Percentiles rank a stretch among this genome's conserved stretches.
Evolutionary conservation across 1,140 invertebrate genomes (phyloP).

Genomic region (Cydia fagiglandana): DNA sequence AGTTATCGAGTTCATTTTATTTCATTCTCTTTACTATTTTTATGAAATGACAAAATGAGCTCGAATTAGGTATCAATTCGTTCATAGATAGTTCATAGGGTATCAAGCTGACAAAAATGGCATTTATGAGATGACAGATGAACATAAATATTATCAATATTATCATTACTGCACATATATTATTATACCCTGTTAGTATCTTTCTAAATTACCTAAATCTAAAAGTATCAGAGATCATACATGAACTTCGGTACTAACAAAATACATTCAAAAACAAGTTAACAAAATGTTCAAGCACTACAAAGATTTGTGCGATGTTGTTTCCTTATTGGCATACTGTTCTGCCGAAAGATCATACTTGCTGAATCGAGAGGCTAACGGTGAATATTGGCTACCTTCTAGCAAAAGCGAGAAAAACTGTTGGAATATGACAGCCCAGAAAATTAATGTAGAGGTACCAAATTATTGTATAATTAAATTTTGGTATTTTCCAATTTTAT

Average conservation of each 20-base stretch:
- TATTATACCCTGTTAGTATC: no score
- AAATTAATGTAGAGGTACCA: constrained; percentile 57
- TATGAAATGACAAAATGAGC: no score
- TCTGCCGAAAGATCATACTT: constrained; percentile 52
- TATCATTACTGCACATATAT: no score
- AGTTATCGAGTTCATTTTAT: neutral
- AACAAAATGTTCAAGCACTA: constrained; percentile 59
- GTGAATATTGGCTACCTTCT: constrained; percentile 61
- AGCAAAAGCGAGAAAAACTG: constrained; percentile 57
- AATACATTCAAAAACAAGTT: neutral
- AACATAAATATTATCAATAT: neutral
- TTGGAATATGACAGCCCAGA: constrained; percentile 61
- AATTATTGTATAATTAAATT: neutral
- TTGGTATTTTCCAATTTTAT: neutral
- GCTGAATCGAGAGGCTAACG: constrained; percentile 50
- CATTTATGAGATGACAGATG: neutral
- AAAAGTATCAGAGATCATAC: neutral
- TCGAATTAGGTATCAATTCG: no score
- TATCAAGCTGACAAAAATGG: no score
- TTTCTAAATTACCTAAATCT: neutral
- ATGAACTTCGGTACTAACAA: neutral
- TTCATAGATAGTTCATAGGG: no score
- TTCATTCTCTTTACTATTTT: neutral
- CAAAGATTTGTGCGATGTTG: constrained; percentile 57
- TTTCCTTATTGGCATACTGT: constrained; percentile 57